phyloP scores from a whole-genome alignment of 2,888 invertebrate species.

The Pterostichus madidus region DNA sequence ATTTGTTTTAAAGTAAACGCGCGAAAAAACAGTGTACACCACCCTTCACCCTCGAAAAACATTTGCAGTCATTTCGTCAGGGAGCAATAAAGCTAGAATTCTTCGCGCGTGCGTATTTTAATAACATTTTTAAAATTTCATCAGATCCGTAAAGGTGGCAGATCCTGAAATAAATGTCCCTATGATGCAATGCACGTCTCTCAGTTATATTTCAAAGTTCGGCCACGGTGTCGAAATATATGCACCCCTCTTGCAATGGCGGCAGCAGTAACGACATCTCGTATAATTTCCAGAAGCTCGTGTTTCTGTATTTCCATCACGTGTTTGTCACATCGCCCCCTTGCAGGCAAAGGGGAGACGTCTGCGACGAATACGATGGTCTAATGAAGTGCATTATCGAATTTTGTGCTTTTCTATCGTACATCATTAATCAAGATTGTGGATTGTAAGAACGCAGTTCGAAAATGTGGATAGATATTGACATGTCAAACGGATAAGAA shows the following conservation, averaged over 20 bases:
- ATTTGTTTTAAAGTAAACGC: no score
- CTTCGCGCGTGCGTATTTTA: constrained; percentile 24
- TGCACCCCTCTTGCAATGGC: constrained; percentile 55
- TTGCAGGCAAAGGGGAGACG: neutral
- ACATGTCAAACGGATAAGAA: no score
- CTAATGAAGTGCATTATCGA: constrained; percentile 64
- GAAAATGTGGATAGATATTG: neutral
- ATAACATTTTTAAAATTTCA: constrained; percentile 56
- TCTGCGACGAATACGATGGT: constrained; percentile 1
- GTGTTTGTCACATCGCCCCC: constrained; percentile 58
- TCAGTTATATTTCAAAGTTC: constrained; percentile 62
- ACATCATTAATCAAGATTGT: constrained; percentile 49
- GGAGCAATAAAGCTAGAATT: constrained; percentile 11
- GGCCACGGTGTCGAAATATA: constrained; percentile 48
- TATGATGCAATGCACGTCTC: constrained; percentile 47
- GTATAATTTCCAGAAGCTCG: constrained; percentile 45
- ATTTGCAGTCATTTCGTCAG: neutral
- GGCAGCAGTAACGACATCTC: constrained; percentile 53
- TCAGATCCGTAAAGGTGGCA: constrained; percentile 32
- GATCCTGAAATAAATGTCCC: neutral
- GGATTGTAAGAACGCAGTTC: constrained; percentile 8
- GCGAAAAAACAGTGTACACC: neutral
- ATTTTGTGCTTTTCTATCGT: constrained; percentile 55
- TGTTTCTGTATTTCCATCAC: constrained; percentile 63
- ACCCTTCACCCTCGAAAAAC: no score